Evolutionary conservation across 2,113 vertebrate species (phyloP).

Genomic region (Jacana jacana): DNA sequence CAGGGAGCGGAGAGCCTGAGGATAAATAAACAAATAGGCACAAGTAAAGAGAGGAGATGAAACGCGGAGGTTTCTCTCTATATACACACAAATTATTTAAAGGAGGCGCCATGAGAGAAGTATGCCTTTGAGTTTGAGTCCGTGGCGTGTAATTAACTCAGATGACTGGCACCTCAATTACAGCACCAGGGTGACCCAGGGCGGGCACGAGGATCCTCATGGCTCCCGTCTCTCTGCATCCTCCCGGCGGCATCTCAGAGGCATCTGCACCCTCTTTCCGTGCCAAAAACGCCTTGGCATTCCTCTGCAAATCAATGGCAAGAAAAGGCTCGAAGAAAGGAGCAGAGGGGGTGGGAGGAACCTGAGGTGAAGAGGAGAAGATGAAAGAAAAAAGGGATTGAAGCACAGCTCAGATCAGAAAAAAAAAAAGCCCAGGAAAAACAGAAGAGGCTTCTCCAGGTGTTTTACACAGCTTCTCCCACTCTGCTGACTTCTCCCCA

Average conservation of each 20-base stretch:
- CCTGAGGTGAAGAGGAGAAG: background rate
- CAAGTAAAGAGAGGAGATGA: slow-evolving; percentile 16
- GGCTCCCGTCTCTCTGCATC: background rate
- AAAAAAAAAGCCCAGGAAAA: background rate
- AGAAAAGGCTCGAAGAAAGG: background rate
- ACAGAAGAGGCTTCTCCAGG: background rate
- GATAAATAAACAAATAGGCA: slow-evolving; percentile 38
- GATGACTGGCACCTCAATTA: background rate
- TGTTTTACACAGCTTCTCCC: background rate
- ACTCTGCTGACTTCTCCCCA: background rate
- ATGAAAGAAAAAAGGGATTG: background rate
- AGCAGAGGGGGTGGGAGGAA: background rate
- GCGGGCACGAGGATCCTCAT: background rate
- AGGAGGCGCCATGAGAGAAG: slow-evolving; percentile 11
- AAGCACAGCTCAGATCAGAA: background rate
- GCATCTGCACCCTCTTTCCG: background rate
- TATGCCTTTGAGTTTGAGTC: background rate
- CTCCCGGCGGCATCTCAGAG: background rate
- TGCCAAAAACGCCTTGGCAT: background rate
- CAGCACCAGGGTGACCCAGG: background rate
- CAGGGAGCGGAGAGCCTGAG: slow-evolving; percentile 8
- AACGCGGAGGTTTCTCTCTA: background rate
- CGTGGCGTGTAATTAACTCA: background rate
- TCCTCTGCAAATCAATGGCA: slow-evolving; percentile 24
- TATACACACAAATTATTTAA: background rate